Base-by-base conservation (phyloP, 2,797 vertebrate species). In the Bradypus variegatus region DNA sequence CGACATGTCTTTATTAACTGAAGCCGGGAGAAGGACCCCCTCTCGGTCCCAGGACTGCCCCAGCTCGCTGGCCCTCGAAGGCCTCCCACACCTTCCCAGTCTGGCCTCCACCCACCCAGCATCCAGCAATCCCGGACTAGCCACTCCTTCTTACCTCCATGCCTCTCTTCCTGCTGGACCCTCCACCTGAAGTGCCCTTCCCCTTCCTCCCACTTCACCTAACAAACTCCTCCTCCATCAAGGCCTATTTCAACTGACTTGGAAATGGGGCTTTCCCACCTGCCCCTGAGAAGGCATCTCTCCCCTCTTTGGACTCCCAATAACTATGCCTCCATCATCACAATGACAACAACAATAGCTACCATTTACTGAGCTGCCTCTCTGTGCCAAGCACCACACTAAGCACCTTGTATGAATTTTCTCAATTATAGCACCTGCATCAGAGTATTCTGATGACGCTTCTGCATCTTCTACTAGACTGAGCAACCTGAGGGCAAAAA, bases 1-100 rank as follows among this genome's bases (percentile, higher is more conserved):
- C 1, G 18, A 90, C 60, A 45, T 55, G 60, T 81, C 87, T 93
- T 93, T 91, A 94, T 92, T 86, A 94, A 86, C 33, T 38, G 70
- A 92, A 91, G 48, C 48, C 70, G 92, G 48, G 25, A 93, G 78
- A 82, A 7, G 31, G 55, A 60, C 38, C 41, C 72, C 83, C 76
- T 80, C 65, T 58, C 15, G 4, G 31, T 9, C 31, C 75, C 27
- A 53, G 27, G 23, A 76, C 27, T 45, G 12, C 69, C 72, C 45
- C 38, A 48, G 11, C 67, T 29, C 48, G 14, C 8, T 8, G 70
- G 86, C 62, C 80, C 84, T 76, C 31, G 14, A 41, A 55, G 45
- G 79, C 65, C 83, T 89, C 72, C 19, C 21, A 48, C 73, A 82
- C 64, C 45, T 69, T 72, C 67, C 33, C 36, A 38, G 75, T 31